These are phyloP conservation scores for Drosophila kurseongensis DNA, from an alignment of 1,140 invertebrate genomes.

Conservation along the genomic window DNA sequence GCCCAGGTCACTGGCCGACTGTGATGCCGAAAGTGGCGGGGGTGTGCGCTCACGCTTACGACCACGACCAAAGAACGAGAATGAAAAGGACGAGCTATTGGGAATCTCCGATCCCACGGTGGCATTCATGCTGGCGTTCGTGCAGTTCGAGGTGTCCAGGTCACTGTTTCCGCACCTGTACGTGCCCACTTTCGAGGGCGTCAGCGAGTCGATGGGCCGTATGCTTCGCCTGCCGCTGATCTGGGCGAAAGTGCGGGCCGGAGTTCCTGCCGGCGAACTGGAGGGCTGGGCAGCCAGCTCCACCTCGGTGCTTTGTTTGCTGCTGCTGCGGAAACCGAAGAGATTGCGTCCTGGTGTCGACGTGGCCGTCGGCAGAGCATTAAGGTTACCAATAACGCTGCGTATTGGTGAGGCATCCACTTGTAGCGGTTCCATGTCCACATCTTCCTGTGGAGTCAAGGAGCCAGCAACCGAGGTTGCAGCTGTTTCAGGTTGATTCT, in stretches of 20 bases:
- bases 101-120: conserved; percentile 79
- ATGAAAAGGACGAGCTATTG: conserved; percentile 76
- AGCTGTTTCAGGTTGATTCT: conserved; percentile 12
- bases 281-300: conserved; percentile 50
- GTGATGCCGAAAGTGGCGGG: conserved; percentile 50
- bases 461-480: background rate
- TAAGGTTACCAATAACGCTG: conserved; percentile 5
- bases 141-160: conserved; percentile 65
- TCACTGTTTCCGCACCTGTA: conserved; percentile 71
- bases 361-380: conserved; percentile 61
- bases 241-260: conserved; percentile 60
- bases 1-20: conserved; percentile 67
- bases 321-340: conserved; percentile 50
- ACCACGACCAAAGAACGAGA: conserved; percentile 70
- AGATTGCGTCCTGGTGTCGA: conserved; percentile 73
- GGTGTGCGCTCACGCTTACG: conserved; percentile 79
- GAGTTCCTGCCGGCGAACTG: conserved; percentile 48
- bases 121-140: conserved; percentile 78
- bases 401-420: conserved; percentile 64
- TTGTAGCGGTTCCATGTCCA: conserved; percentile 69
- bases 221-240: conserved; percentile 77
- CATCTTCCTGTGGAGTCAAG: conserved; percentile 49
- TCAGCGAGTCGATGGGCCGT: conserved; percentile 49
- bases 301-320: conserved; percentile 58
- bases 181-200: conserved; percentile 65